Percentiles rank a stretch among this genome's conserved stretches.
Evolutionary conservation across 2,113 vertebrate genomes (phyloP).

Genomic region (Epinephelus fuscoguttatus): DNA sequence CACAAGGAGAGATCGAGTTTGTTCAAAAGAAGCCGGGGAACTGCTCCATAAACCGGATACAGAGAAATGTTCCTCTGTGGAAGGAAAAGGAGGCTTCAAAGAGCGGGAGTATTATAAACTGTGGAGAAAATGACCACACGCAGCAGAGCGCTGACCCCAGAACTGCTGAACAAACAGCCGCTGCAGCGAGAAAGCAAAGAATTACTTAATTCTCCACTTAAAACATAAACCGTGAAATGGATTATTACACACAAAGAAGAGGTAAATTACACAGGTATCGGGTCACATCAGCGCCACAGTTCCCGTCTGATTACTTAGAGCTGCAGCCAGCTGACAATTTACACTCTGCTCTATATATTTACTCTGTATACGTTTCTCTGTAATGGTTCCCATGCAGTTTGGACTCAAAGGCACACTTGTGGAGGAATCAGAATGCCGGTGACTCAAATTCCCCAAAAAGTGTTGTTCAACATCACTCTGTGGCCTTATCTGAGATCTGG

Average conservation of each 20-base stretch:
- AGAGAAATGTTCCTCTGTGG: conserved; percentile 68
- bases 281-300: conserved; percentile 46
- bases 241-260: conserved; percentile 63
- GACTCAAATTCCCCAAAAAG: conserved; percentile 47
- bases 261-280: conserved; percentile 61
- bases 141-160: conserved; percentile 61
- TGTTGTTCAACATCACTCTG: conserved; percentile 49
- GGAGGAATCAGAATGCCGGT: conserved; percentile 25
- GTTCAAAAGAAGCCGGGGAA: conserved; percentile 29
- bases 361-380: conserved; percentile 67
- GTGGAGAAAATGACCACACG: conserved; percentile 69
- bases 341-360: conserved; percentile 59
- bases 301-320: conserved; percentile 62
- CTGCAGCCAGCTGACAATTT: conserved; percentile 59
- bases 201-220: conserved; percentile 71
- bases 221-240: conserved; percentile 69
- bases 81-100: conserved; percentile 72
- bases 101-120: conserved; percentile 49
- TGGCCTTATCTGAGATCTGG: conserved; percentile 70
- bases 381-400: conserved; percentile 75
- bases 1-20: conserved; percentile 58
- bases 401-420: conserved; percentile 70
- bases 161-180: conserved; percentile 72
- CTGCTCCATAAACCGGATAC: conserved; percentile 64
- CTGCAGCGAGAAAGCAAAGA: conserved; percentile 47